These are phyloP conservation scores for Dendronephthya gigantea DNA, from an alignment of 64 coral and sea anemone genomes.

Conservation along the genomic window DNA sequence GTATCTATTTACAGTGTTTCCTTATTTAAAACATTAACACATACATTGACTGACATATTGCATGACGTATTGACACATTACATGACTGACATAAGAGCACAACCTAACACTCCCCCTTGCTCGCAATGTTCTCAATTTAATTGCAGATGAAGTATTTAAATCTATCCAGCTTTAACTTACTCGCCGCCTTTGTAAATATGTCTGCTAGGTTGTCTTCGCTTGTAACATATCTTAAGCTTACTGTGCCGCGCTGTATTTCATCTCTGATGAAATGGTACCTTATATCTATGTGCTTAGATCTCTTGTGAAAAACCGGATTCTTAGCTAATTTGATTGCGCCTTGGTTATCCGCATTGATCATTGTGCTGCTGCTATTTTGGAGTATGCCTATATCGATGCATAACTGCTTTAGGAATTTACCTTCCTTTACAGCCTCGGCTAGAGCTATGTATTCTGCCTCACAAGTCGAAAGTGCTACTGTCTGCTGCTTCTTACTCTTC, in stretches of 20 bases:
- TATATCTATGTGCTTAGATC: no score
- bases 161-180: not conserved
- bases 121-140: no score
- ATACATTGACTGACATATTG: no score
- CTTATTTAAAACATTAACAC: no score
- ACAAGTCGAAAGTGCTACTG: slow-evolving; percentile 39
- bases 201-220: not conserved
- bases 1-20: no score
- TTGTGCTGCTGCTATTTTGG: not conserved
- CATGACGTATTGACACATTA: no score
- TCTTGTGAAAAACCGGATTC: slow-evolving; percentile 13
- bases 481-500: slow-evolving; percentile 25
- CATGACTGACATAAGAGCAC: no score
- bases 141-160: no score
- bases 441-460: slow-evolving; percentile 20
- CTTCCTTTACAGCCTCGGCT: not conserved
- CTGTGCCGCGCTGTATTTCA: slow-evolving; percentile 5
- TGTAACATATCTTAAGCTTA: not conserved
- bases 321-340: not conserved
- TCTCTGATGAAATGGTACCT: not conserved
- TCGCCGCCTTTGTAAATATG: not conserved
- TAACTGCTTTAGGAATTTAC: slow-evolving; percentile 30
- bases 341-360: slow-evolving; percentile 26
- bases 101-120: no score
- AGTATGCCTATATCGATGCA: not conserved